phyloP scores from a whole-genome alignment of 92 coral and sea anemone genomes.

The Pocillopora meandrina region DNA sequence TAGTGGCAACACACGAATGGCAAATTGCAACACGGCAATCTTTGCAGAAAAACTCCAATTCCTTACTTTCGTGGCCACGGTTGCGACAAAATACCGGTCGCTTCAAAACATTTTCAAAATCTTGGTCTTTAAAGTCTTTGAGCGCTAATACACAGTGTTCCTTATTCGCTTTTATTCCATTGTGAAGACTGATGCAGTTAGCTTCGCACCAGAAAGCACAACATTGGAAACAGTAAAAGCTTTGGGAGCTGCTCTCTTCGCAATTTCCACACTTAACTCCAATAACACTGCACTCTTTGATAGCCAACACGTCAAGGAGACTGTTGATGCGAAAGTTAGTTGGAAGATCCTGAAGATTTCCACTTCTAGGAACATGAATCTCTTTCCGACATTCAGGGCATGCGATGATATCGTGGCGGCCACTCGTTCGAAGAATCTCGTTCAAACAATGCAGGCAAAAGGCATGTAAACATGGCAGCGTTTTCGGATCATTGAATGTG shows the following conservation, averaged over 20 bases:
- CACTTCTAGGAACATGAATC: neutral
- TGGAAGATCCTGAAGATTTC: neutral
- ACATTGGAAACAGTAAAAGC: too few relatives aligned
- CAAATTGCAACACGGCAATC: neutral
- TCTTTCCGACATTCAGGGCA: constrained; percentile 1
- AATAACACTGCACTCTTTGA: neutral
- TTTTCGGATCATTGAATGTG: neutral
- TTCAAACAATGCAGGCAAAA: neutral
- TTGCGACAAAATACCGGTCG: neutral
- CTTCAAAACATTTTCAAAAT: too few relatives aligned
- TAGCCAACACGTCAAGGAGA: neutral
- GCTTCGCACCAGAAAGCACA: too few relatives aligned
- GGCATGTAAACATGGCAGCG: too few relatives aligned
- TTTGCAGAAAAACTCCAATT: neutral
- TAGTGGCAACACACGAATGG: neutral
- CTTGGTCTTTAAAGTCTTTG: neutral
- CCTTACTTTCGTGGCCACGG: neutral
- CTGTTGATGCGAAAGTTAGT: constrained; percentile 5
- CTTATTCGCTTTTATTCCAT: neutral
- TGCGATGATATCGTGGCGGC: neutral
- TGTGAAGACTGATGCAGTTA: neutral
- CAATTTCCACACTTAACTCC: neutral
- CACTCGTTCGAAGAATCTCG: neutral
- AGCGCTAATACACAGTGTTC: neutral
- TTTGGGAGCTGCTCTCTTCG: too few relatives aligned